Evolutionary conservation across 2,797 vertebrate genomes (phyloP).

Genomic region (Poeciliopsis infans): DNA sequence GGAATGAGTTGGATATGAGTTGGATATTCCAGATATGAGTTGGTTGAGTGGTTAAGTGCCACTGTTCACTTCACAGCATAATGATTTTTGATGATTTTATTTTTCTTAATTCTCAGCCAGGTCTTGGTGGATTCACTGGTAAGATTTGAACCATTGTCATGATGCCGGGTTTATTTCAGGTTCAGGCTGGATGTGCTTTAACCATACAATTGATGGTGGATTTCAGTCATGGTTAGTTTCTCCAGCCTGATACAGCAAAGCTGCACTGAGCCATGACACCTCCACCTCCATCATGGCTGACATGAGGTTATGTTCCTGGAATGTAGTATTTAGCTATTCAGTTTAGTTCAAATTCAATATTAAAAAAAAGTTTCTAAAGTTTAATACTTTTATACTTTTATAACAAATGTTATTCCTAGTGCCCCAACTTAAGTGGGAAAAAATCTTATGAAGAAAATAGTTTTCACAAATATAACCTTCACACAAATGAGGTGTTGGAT

Average conservation of each 20-base stretch:
- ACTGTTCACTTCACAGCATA: not conserved
- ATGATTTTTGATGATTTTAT: not conserved
- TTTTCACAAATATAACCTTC: not conserved
- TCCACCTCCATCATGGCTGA: not conserved
- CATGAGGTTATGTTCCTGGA: not conserved
- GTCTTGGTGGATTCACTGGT: not conserved
- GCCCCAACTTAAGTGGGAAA: not conserved
- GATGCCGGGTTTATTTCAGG: not conserved
- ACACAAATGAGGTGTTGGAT: not conserved
- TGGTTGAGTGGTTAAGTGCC: not conserved
- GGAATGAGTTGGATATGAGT: not conserved
- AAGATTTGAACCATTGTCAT: not conserved
- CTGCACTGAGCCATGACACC: not conserved
- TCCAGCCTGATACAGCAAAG: not conserved
- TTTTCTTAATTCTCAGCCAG: not conserved
- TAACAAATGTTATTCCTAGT: not conserved
- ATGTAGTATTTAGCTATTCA: not conserved
- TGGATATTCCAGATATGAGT: not conserved
- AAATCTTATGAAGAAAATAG: not conserved
- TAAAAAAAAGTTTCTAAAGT: too few relatives aligned
- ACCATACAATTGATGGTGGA: not conserved
- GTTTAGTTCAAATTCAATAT: too few relatives aligned
- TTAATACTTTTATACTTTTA: too few relatives aligned
- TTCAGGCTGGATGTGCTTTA: not conserved
- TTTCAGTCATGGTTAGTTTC: not conserved